These are phyloP conservation scores for Paramacrobiotus metropolitanus DNA, from an alignment of 1,140 invertebrate genomes.

Conservation along the genomic window DNA sequence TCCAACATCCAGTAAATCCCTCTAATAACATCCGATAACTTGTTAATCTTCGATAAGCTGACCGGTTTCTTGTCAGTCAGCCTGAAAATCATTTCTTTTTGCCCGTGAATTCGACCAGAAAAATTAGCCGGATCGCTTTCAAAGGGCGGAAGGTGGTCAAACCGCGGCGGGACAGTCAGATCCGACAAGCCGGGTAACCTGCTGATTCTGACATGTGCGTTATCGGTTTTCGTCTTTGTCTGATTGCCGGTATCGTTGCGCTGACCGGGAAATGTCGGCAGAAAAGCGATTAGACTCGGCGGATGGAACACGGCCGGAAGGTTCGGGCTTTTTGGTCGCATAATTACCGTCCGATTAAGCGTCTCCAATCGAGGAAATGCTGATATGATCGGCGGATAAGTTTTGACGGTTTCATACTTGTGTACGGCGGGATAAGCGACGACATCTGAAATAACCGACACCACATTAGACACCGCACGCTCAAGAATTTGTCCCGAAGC, in stretches of 20 bases:
- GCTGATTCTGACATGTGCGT: neutral
- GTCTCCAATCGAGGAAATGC: too few species aligned
- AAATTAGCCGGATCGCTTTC: neutral
- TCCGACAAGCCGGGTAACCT: neutral
- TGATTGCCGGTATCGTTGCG: neutral
- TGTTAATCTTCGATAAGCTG: neutral
- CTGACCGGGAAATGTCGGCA: too few species aligned
- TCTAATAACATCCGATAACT: neutral
- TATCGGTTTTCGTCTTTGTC: neutral
- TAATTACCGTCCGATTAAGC: too few species aligned
- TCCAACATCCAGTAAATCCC: slow-evolving; percentile 1
- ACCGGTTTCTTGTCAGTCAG: neutral
- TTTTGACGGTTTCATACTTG: too few species aligned
- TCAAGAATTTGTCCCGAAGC: too few species aligned
- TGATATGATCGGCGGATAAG: too few species aligned
- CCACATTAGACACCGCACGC: too few species aligned
- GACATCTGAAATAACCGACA: too few species aligned
- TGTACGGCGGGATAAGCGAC: too few species aligned
- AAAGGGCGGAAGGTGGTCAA: neutral
- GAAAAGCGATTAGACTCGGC: too few species aligned
- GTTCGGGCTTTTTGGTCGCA: too few species aligned
- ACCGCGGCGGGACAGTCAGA: neutral
- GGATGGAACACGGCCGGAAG: too few species aligned
- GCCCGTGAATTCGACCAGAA: neutral
- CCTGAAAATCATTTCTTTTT: neutral